Conservation (phyloP, 1,140 invertebrate species). For the Globodera ellingtonae region DNA sequence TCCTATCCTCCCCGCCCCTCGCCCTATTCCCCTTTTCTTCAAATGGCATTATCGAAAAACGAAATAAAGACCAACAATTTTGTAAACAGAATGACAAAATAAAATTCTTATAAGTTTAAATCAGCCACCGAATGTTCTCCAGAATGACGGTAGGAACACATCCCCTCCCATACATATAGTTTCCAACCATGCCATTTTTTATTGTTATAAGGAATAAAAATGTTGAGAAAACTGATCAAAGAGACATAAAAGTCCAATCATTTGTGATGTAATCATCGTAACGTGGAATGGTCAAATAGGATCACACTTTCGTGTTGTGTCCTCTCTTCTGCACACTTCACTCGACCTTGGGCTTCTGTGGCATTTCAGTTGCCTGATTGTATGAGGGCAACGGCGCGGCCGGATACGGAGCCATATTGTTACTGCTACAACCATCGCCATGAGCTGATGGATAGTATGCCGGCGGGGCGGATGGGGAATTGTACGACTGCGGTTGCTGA, state of each 20-base stretch:
- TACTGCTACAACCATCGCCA: background rate
- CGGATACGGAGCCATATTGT: slow-evolving; percentile 43
- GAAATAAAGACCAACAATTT: background rate
- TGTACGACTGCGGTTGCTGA: slow-evolving; percentile 20
- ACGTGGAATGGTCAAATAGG: background rate
- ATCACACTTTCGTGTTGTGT: background rate
- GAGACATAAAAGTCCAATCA: too few relatives aligned
- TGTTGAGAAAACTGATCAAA: too few relatives aligned
- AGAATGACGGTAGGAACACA: too few relatives aligned
- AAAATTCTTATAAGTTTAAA: background rate
- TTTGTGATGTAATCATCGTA: background rate
- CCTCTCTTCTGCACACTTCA: background rate
- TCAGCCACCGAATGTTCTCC: background rate
- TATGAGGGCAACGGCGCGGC: slow-evolving; percentile 33
- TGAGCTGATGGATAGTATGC: slow-evolving; percentile 4
- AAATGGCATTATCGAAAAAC: background rate
- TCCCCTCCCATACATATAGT: too few relatives aligned
- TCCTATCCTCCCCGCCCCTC: too few relatives aligned
- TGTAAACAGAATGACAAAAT: background rate
- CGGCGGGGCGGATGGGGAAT: background rate
- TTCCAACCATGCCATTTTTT: too few relatives aligned
- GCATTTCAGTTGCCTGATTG: slow-evolving; percentile 42
- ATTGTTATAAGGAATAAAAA: too few relatives aligned
- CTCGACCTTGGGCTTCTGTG: slow-evolving; percentile 28
- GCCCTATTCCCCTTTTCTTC: background rate